Base-by-base conservation (phyloP, 1,140 invertebrate genomes). In the Drosophila guanche region DNA sequence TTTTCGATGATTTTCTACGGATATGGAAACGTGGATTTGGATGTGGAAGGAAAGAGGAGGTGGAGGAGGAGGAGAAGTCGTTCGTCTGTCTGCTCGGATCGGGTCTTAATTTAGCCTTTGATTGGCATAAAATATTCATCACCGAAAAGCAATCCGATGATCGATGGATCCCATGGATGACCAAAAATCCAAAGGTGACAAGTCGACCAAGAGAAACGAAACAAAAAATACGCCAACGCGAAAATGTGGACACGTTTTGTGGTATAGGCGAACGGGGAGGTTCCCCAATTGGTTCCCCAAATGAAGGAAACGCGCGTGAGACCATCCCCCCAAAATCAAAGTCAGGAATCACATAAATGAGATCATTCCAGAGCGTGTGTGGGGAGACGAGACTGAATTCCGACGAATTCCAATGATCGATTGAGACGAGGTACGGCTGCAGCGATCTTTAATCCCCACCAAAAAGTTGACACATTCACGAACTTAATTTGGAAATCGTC, bases 61-160 rank as follows among this genome's bases (percentile, higher is more conserved):
- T n/a, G n/a, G 37, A 45, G 66, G 46, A 45, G 46, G 47, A 47
- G 20, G 66, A 56, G 8, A 16, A 23, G 23, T 10, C 33, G 10
- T 37, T 10, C 33, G 10, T 37, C 10, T 12, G 4, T 37, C 1
- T 37, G 10, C 4, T 40, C 8, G 51, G 51, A 46, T 46, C 29
- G 42, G 66, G 42, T 69, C 66, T 69, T 33, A 51, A 69, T 69
- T 68, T 68, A 63, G 66, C n/a, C 65, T 54, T 41, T 68, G 62
- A 41, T 68, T 68, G 67, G 42, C 65, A 67, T 55, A 47, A 46
- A 33, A 68, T 67, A 55, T 68, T 67, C 62, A 42, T 67, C 65
- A 40, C 29, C 23, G 23, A 6, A 40, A 37, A 51, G 48, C 10
- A 37, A 37, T 37, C 16, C n/a, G 33, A 68, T 69, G 50, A 68